Percentiles rank a stretch among this genome's conserved stretches.
Conservation (phyloP, 2,797 vertebrate genomes). For the Pipistrellus pipistrellus region DNA sequence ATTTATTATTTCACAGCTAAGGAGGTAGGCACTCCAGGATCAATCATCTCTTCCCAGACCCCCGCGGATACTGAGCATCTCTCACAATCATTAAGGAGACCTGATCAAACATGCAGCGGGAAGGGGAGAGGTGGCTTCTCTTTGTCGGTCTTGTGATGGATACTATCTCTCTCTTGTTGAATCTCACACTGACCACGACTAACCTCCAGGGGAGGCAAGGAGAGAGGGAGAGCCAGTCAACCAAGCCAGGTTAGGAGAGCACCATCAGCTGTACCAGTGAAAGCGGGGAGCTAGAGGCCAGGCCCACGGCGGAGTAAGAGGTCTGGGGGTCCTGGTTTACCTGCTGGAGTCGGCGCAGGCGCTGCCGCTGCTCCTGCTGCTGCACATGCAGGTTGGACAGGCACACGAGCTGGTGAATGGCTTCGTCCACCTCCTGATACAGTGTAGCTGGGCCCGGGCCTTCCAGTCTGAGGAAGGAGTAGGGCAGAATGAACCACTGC, state of each 20-base stretch:
- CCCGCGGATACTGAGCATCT: neutral
- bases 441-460: constrained; percentile 89
- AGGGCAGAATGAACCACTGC: neutral
- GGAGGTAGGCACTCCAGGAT: neutral
- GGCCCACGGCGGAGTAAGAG: neutral
- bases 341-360: constrained; percentile 54
- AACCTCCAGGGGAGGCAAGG: neutral
- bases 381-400: constrained; percentile 92
- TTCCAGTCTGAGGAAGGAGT: constrained; percentile 76
- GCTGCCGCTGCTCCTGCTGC: constrained; percentile 63
- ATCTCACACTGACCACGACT: neutral
- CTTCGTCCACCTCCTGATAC: constrained; percentile 95
- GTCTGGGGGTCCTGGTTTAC: neutral
- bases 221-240: neutral
- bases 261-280: neutral
- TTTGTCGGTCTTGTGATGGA: neutral
- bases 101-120: neutral
- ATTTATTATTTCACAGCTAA: constrained; percentile 11
- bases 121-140: neutral
- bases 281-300: neutral
- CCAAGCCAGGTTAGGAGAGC: neutral
- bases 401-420: constrained; percentile 93
- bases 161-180: neutral
- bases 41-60: constrained; percentile 14
- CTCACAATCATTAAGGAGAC: neutral